phyloP scores from a whole-genome alignment of 1,140 invertebrate species.

The Papilio xuthus region DNA sequence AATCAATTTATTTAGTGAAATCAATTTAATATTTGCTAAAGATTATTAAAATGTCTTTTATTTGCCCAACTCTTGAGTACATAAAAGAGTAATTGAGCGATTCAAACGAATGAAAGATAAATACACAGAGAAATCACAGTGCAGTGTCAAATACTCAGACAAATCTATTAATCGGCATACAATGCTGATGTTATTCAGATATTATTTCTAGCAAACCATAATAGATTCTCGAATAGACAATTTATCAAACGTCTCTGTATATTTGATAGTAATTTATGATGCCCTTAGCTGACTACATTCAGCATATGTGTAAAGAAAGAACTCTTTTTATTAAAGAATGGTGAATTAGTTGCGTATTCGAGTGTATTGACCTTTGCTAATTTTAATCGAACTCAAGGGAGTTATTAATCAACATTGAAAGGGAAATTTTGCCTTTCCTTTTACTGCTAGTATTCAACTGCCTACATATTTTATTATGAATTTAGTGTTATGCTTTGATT shows the following conservation, averaged over 20 bases:
- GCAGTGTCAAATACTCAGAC: conserved; percentile 5
- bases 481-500: too few relatives aligned
- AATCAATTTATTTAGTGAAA: background rate
- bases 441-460: background rate
- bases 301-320: conserved; percentile 8
- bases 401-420: background rate
- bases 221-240: conserved; percentile 20
- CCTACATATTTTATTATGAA: background rate
- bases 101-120: conserved; percentile 15
- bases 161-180: conserved; percentile 11
- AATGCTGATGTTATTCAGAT: background rate
- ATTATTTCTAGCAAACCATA: background rate
- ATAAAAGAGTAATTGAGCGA: conserved; percentile 13
- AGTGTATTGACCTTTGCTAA: background rate
- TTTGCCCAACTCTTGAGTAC: background rate
- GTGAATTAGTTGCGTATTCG: background rate
- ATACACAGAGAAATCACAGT: conserved; percentile 7
- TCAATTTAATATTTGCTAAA: conserved; percentile 12
- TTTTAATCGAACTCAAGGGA: background rate
- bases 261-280: conserved; percentile 25
- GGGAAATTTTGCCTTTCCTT: background rate
- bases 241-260: conserved; percentile 10
- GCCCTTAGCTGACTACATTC: background rate
- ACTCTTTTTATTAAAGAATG: background rate
- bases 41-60: background rate